Base-by-base conservation (phyloP, 2,797 vertebrate species). In the Phoebastria nigripes region DNA sequence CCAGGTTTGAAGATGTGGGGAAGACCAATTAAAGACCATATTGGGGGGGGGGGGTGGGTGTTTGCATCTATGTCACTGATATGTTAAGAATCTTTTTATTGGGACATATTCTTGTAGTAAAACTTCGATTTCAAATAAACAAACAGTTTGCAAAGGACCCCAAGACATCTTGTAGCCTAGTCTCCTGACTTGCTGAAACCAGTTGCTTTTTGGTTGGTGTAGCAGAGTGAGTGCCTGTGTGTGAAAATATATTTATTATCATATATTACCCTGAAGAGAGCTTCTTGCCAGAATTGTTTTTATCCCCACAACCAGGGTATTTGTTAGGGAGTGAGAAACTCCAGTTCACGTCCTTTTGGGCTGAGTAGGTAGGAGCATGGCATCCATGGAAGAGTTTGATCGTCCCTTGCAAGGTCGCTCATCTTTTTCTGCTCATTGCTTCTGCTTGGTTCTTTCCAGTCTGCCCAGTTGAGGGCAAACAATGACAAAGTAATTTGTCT, bases 31-130 rank as follows among this genome's bases (percentile, higher is more conserved):
- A 55, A 54, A 89, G 73, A 51, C 25, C 4, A 8, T 46, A 31
- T 82, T 28, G 62, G 5, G 24, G 12, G 39, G 12, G 39, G 37
- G 37, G 37, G 37, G 37, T 37, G 37, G 37, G 37, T 82, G 11
- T 87, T 92, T 96, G 35, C 44, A 59, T 84, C 20, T 44, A 8
- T 81, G 39, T 29, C 59, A 84, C 18, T 66, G 69, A 54, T 90
- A 81, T 17, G 8, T 55, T 71, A 86, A 78, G n/a, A 78, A 90
- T 61, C 6, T 29, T 93, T 72, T 90, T 92, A 85, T 11, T 84
- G 3, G 28, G 42, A 39, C 8, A 54, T 90, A 72, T 51, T 90
- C 20, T 35, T 82, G 31, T 31, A 79, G 35, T 66, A 89, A 92
- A 88, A 51, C 51, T 76, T 65, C 24, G 10, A 58, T 92, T 93